These are phyloP conservation scores for Manis crassicaudata DNA, from an alignment of 2,797 vertebrate species.

Conservation along the genomic window DNA sequence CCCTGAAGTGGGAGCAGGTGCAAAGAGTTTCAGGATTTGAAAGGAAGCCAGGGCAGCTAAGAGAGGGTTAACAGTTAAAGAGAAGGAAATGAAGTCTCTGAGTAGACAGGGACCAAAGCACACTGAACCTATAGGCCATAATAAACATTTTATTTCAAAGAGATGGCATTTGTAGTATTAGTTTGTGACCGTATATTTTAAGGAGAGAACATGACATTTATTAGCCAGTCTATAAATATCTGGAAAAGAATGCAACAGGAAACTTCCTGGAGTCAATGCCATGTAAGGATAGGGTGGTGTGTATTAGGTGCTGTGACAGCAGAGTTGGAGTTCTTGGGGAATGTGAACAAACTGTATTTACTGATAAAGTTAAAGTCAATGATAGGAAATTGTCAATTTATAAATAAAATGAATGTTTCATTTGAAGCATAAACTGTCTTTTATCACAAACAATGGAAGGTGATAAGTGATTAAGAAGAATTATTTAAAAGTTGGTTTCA, in stretches of 20 bases:
- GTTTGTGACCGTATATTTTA: constrained; percentile 3
- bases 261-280: background rate
- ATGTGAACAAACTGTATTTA: constrained; percentile 2
- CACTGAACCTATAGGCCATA: background rate
- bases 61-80: background rate
- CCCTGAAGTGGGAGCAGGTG: background rate
- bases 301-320: background rate
- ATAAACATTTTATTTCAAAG: constrained; percentile 31
- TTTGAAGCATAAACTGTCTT: background rate
- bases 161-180: constrained; percentile 11
- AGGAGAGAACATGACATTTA: background rate
- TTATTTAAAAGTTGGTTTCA: constrained; percentile 18
- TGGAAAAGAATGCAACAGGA: constrained; percentile 23
- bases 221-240: background rate
- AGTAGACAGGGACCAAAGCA: background rate
- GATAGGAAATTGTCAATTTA: background rate
- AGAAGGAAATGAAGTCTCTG: background rate
- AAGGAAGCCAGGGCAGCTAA: background rate
- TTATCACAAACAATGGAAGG: constrained; percentile 29
- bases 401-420: background rate
- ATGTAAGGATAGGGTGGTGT: background rate
- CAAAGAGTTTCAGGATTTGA: background rate
- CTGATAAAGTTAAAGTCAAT: constrained; percentile 11
- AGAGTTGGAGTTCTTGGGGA: background rate
- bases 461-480: constrained; percentile 33